Base-by-base conservation (phyloP, 2,888 invertebrate genomes). In the Heterodera filipjevi region DNA sequence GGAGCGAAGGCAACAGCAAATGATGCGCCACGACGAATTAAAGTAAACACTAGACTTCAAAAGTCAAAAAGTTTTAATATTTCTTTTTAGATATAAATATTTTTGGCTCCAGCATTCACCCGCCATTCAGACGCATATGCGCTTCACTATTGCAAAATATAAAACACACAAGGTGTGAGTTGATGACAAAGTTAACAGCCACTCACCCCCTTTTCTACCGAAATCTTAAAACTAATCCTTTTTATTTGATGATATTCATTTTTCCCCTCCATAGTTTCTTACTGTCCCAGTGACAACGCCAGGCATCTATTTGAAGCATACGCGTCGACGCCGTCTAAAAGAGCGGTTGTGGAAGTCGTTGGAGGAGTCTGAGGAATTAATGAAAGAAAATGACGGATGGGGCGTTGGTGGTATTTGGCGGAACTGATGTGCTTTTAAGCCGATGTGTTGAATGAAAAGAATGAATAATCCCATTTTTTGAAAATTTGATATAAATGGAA, bases 1-100 rank as follows among this genome's bases (percentile, higher is more conserved):
- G 76, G 84, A 78, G 83, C 86, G 75, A 5, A 30, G 75, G 6
- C 64, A 66, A 16, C 49, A 75, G 22, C 75, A 75, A 33, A 32
- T 75, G 30, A 12, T 66, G 30, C 44, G 44, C 32, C 75, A 75
- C n/a, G 53, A 75, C 19, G 53, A 75, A 39, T 30, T 75, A 10
- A 75, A 68, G 75, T 64, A 49, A 10, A 14, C 19, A 14, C 10
- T 2, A 10, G 19, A 14, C 6, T 12, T 16, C 6, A 49, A 3
- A 2, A 16, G 2, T n/a, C 22, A n/a, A 59, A 59, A 59, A 53
- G 22, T 19, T 53, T 53, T 19, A 53, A 53, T 59, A 49, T 73
- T 46, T 19, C 16, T 71, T 1, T 33, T 44, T 12, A 59, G 68
- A 14, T 59, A 59, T 27, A 53, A 59, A 30, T 74, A 73, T 32